phyloP scores from a whole-genome alignment of 1,140 invertebrate species.

The Drosophila nebulosa region DNA sequence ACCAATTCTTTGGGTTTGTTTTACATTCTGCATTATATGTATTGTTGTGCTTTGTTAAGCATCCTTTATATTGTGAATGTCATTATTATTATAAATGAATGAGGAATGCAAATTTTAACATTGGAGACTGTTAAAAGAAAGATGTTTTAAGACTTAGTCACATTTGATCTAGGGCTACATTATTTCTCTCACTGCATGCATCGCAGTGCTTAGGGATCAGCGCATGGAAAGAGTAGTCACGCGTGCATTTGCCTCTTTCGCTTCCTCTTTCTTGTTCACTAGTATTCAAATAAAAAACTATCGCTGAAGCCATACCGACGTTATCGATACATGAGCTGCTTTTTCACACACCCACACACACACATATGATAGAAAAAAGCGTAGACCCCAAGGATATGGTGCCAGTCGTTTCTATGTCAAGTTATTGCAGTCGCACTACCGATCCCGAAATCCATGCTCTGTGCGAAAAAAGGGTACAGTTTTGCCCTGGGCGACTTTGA shows the following conservation, averaged over 20 bases:
- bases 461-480: slow-evolving; percentile 23
- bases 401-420: slow-evolving; percentile 52
- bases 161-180: neutral
- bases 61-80: no score
- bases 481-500: slow-evolving; percentile 61
- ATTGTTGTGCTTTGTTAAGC: no score
- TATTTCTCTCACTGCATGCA: slow-evolving; percentile 25
- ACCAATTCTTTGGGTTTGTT: no score
- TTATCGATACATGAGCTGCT: slow-evolving; percentile 36
- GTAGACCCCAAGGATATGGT: slow-evolving; percentile 55
- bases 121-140: no score
- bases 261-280: neutral
- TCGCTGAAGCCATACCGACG: slow-evolving; percentile 10
- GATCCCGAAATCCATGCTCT: slow-evolving; percentile 11
- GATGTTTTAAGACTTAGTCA: no score
- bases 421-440: slow-evolving; percentile 51
- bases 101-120: no score
- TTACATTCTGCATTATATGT: no score
- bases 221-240: slow-evolving; percentile 47
- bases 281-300: slow-evolving; percentile 11
- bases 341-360: neutral
- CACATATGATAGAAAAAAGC: slow-evolving; percentile 9
- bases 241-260: slow-evolving; percentile 8
- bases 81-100: no score
- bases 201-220: neutral